Evolutionary conservation across 2,113 vertebrate genomes (phyloP).

Genomic region (Pongo pygmaeus): DNA sequence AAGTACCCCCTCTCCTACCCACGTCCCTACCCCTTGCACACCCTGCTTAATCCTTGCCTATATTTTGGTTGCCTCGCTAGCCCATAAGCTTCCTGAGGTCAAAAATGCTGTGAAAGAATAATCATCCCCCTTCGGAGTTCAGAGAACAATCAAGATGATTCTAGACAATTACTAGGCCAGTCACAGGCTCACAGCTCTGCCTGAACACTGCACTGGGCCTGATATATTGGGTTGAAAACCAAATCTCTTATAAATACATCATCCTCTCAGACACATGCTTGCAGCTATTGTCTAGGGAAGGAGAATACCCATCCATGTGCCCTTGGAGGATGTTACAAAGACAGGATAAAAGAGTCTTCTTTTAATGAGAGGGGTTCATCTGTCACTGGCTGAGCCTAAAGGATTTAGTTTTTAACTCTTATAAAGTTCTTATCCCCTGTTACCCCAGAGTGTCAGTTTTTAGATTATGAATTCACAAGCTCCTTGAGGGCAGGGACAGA

Average conservation of each 20-base stretch:
- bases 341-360: constrained; percentile 7
- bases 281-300: background rate
- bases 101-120: background rate
- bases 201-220: background rate
- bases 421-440: background rate
- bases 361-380: background rate
- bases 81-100: background rate
- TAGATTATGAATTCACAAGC: background rate
- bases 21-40: rapidly evolving
- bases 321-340: background rate
- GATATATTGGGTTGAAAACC: constrained; percentile 30
- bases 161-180: background rate
- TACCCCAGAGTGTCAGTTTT: background rate
- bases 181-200: background rate
- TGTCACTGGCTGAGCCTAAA: background rate
- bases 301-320: background rate
- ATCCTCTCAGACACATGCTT: background rate
- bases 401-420: background rate
- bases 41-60: background rate
- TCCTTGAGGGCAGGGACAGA: background rate
- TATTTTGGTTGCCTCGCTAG: background rate
- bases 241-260: background rate
- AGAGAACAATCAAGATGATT: background rate
- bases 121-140: background rate
- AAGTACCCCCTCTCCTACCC: background rate